Percentiles rank a stretch among this genome's conserved stretches.
Evolutionary conservation across 2,888 invertebrate genomes (phyloP).

Genomic region (Caenorhabditis sp.): DNA sequence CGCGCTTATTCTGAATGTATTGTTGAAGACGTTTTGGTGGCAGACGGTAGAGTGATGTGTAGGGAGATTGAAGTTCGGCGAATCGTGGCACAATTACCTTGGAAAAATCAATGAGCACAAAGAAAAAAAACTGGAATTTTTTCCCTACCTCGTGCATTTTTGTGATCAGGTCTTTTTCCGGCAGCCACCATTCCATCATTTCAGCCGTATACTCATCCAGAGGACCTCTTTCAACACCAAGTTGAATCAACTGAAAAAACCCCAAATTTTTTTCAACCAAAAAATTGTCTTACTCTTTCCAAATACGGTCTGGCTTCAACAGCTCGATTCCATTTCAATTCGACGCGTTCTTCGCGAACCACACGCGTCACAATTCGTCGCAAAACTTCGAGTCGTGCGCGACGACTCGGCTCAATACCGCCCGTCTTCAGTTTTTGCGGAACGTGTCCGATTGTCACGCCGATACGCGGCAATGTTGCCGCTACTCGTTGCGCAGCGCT

Average conservation of each 20-base stretch:
- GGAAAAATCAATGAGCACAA: not conserved
- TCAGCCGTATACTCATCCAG: conserved; percentile 65
- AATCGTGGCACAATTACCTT: conserved; percentile 54
- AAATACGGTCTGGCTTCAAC: conserved; percentile 66
- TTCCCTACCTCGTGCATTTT: conserved; percentile 54
- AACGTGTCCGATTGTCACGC: conserved; percentile 63
- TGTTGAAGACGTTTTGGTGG: conserved; percentile 56
- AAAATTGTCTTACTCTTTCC: conserved; percentile 54
- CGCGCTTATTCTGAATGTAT: conserved; percentile 48
- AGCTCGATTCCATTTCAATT: conserved; percentile 68
- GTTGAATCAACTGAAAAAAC: conserved; percentile 64
- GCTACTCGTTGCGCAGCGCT: not conserved
- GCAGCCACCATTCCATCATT: conserved; percentile 70
- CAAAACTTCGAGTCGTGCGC: conserved; percentile 56
- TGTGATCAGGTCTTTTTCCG: conserved; percentile 56
- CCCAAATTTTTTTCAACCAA: not conserved
- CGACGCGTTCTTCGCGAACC: conserved; percentile 67
- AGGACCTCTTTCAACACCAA: conserved; percentile 61
- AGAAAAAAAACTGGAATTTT: too few species aligned
- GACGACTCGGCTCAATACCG: conserved; percentile 48
- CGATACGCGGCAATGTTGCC: conserved; percentile 60
- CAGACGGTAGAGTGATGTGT: conserved; percentile 62
- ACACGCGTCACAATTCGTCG: conserved; percentile 62
- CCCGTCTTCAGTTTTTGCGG: conserved; percentile 66
- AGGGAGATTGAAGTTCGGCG: conserved; percentile 51